A percentile compares a stretch with the other conserved stretches of the same genome.
Evolutionary conservation across 2,888 invertebrate species (phyloP).

Genomic region (Chrysolina haemoptera): DNA sequence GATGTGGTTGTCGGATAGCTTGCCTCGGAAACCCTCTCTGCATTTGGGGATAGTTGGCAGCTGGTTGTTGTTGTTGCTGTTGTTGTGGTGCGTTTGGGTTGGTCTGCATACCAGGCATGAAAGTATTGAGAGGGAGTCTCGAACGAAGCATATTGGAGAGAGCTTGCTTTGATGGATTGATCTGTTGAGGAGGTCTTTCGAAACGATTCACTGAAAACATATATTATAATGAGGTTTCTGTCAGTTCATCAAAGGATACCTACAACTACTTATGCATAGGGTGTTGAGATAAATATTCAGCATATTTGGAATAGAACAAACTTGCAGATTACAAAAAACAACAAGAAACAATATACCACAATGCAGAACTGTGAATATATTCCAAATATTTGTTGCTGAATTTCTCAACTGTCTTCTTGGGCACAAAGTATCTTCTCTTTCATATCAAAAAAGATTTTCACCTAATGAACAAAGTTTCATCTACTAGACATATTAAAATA

Average conservation of each 20-base stretch:
- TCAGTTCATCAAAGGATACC: neutral
- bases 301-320: too few species aligned
- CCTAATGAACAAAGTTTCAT: too few species aligned
- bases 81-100: constrained; percentile 61
- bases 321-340: too few species aligned
- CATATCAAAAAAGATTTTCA: too few species aligned
- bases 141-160: constrained; percentile 88
- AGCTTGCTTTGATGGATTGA: constrained; percentile 88
- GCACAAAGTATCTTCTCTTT: too few species aligned
- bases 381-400: too few species aligned
- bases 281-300: too few species aligned
- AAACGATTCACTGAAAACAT: constrained; percentile 67
- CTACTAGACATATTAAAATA: too few species aligned
- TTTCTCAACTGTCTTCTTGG: too few species aligned
- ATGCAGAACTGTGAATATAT: too few species aligned
- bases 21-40: constrained; percentile 72
- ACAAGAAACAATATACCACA: too few species aligned
- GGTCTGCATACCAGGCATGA: constrained; percentile 64
- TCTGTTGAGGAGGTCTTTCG: constrained; percentile 69
- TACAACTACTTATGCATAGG: too few species aligned
- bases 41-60: constrained; percentile 69
- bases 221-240: neutral
- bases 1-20: constrained; percentile 68
- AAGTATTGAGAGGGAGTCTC: constrained; percentile 77
- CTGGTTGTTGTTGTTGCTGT: constrained; percentile 64